Evolutionary conservation across 2,797 vertebrate genomes (phyloP), one percentile per base, ranked within the genome.

Genomic region (Thunnus albacares): DNA sequence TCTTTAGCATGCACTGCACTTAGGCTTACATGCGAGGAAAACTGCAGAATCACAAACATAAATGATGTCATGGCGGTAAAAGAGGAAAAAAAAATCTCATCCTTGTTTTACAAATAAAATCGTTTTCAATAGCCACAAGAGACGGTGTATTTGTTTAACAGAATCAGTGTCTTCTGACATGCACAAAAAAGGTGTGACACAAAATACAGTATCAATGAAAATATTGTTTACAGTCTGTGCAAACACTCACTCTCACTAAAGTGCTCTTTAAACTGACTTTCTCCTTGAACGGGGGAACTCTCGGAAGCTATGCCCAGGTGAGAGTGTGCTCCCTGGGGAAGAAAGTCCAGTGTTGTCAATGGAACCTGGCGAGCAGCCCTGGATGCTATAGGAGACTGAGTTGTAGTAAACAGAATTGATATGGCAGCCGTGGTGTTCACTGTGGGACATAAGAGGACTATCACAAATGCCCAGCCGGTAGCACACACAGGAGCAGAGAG

Each of bases 401-500:
- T 95, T 95, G 92, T 95, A 96, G 63, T 97, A 97, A 28, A 97
- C 95, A 0, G 97, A 96, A 83, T 95, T 96, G 55, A 94, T 84
- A 30, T 96, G 96, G 87, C 96, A 95, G 85, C 92, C 90, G 0
- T 92, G 93, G 71, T 92, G 91, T 75, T 96, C 91, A 0, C 91
- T 88, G 86, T 89, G 95, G 18, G 95, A 94, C 66, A 94, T 89
- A 0, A 80, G 72, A 0, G 96, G 95, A 81, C 96, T 96, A 76
- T 95, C 87, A 1, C 95, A 96, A 71, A 96, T 82, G 60, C 92
- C 96, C 22, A 96, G 80, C 26, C 90, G 95, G 92, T 96, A 97
- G 90, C 97, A 97, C 75, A 96, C 92, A 45, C 96, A 97, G 0
- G 96, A 96, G 89, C 97, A 98, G 75, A 97, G 95, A 62, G 97